Percentiles rank a stretch among this genome's conserved stretches.
Conservation (phyloP, 1,140 invertebrate species). For the Goniozus legneri region DNA sequence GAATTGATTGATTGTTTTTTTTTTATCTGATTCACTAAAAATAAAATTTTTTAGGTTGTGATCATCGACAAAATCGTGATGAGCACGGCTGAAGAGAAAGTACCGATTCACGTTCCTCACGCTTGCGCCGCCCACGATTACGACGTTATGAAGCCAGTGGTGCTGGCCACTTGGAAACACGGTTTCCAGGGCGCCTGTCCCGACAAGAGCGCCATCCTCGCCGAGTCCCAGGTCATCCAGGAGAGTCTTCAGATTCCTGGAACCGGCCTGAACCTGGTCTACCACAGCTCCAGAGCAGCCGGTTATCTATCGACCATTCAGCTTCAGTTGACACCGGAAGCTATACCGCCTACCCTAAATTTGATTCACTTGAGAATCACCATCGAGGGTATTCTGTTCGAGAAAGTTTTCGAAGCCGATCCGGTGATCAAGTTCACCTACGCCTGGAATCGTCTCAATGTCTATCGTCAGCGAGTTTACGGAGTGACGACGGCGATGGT, state of each 20-base stretch:
- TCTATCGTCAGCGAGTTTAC: conserved; percentile 93
- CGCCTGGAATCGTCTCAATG: conserved; percentile 93
- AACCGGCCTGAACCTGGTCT: conserved; percentile 88
- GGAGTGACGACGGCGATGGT: conserved; percentile 88
- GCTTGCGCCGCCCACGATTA: conserved; percentile 88
- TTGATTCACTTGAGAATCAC: conserved; percentile 87
- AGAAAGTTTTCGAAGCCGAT: conserved; percentile 92
- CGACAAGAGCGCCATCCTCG: conserved; percentile 85
- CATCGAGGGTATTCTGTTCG: conserved; percentile 90
- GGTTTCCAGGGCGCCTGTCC: conserved; percentile 94
- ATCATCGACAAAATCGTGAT: conserved; percentile 85
- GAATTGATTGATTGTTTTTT: too few relatives aligned
- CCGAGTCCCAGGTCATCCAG: conserved; percentile 93
- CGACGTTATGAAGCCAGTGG: conserved; percentile 90
- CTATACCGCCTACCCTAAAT: conserved; percentile 74
- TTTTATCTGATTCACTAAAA: too few relatives aligned
- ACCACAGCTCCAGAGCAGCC: conserved; percentile 87
- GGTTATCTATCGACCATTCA: conserved; percentile 95
- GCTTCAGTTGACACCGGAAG: conserved; percentile 85
- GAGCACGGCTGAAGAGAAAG: conserved; percentile 78
- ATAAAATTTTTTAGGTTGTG: conserved; percentile 62
- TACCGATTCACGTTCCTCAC: conserved; percentile 60
- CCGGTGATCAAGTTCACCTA: conserved; percentile 94
- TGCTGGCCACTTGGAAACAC: conserved; percentile 93
- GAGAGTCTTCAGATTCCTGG: conserved; percentile 91